A percentile compares a stretch with the other conserved stretches of the same genome.
These are phyloP conservation scores for Conus betulinus DNA, from an alignment of 1,140 invertebrate genomes.

Conservation along the genomic window DNA sequence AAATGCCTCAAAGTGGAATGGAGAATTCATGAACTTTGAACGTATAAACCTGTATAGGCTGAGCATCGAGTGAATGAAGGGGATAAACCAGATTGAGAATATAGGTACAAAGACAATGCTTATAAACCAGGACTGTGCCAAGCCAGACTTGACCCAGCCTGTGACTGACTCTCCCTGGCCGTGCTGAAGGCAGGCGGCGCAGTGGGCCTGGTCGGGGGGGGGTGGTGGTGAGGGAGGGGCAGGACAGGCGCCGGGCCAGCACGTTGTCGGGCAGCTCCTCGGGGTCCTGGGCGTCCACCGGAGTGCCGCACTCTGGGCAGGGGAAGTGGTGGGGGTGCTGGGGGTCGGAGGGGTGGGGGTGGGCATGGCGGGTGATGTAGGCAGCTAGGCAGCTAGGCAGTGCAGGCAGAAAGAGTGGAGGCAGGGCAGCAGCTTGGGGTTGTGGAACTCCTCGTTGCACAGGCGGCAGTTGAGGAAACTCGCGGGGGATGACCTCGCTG, in stretches of 20 bases:
- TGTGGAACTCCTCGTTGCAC: constrained; percentile 69
- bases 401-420: constrained; percentile 94
- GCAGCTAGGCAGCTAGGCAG: constrained; percentile 84
- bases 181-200: constrained; percentile 41
- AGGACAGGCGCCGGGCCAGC: constrained; percentile 61
- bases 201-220: neutral
- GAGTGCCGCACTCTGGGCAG: constrained; percentile 65
- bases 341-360: constrained; percentile 14
- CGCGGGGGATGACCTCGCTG: constrained; percentile 64
- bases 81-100: too few relatives aligned
- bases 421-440: constrained; percentile 89
- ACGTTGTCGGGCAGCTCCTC: constrained; percentile 57
- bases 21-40: too few relatives aligned
- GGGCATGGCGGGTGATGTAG: constrained; percentile 35
- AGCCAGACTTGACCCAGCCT: too few relatives aligned
- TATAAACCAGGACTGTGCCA: too few relatives aligned
- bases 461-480: constrained; percentile 69
- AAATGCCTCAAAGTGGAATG: too few relatives aligned
- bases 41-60: too few relatives aligned
- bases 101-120: too few relatives aligned
- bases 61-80: too few relatives aligned
- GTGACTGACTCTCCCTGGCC: constrained; percentile 46
- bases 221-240: constrained; percentile 38
- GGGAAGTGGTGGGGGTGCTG: constrained; percentile 45
- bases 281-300: constrained; percentile 36